These are phyloP conservation scores for Corythornis cristatus DNA, from an alignment of 2,113 vertebrate genomes.

Conservation along the genomic window DNA sequence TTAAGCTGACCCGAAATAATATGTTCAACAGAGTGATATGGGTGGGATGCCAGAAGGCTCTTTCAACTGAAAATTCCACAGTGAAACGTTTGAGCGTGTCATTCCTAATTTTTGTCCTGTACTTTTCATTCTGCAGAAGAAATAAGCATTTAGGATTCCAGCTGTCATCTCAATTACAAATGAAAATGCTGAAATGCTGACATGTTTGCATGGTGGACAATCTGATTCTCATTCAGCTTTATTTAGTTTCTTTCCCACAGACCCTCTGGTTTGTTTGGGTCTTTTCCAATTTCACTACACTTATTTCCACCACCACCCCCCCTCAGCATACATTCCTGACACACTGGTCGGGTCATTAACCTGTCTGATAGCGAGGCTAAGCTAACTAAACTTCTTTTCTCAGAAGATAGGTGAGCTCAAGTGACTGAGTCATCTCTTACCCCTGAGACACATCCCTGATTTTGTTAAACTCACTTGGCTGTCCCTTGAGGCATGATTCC, in stretches of 20 bases:
- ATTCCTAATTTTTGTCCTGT: background rate
- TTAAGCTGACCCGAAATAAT: conserved; percentile 31
- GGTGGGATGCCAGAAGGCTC: conserved; percentile 16
- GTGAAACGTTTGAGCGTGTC: background rate
- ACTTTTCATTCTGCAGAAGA: background rate
- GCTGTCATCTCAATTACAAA: conserved; percentile 13
- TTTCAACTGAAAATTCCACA: background rate
- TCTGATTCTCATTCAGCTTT: background rate
- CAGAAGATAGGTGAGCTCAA: background rate
- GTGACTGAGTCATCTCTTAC: background rate
- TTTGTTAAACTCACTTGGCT: background rate
- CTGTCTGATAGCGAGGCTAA: background rate
- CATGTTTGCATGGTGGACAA: background rate
- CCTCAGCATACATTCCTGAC: background rate
- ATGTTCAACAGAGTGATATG: background rate
- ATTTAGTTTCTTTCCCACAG: background rate
- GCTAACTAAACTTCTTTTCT: background rate
- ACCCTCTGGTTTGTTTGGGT: background rate
- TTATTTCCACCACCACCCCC: background rate
- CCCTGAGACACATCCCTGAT: background rate
- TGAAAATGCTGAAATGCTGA: conserved; percentile 1
- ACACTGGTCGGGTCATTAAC: background rate
- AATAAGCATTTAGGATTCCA: conserved; percentile 17
- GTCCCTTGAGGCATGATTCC: background rate
- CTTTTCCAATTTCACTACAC: background rate